These are phyloP conservation scores for Mellilla xanthometata DNA, from an alignment of 2,888 invertebrate species.

Conservation along the genomic window DNA sequence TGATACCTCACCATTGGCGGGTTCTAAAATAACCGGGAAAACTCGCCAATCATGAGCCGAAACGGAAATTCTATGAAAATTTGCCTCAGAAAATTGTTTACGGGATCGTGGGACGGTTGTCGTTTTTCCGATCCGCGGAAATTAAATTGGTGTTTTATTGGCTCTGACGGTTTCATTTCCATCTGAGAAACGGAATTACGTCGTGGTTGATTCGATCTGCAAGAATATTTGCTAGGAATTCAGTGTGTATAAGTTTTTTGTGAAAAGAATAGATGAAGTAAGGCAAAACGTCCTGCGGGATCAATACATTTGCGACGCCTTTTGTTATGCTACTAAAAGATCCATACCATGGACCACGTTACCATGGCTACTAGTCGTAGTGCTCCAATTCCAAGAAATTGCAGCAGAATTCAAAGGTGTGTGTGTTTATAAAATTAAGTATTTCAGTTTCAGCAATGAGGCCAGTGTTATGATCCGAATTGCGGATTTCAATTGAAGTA, in stretches of 20 bases:
- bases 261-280: constrained; percentile 23
- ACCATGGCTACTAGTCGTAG: constrained; percentile 30
- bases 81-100: constrained; percentile 78
- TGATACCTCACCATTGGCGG: constrained; percentile 48
- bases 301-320: constrained; percentile 44
- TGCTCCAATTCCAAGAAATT: not conserved
- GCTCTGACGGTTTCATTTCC: constrained; percentile 46
- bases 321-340: constrained; percentile 39
- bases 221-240: constrained; percentile 23
- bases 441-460: too few species aligned
- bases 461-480: too few species aligned
- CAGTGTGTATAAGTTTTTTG: constrained; percentile 20
- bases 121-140: constrained; percentile 62
- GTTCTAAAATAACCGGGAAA: constrained; percentile 58
- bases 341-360: constrained; percentile 25
- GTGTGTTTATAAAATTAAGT: not conserved
- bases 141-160: constrained; percentile 60
- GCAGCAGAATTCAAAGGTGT: constrained; percentile 3
- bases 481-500: too few species aligned
- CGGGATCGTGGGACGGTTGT: constrained; percentile 56
- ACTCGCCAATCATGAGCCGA: constrained; percentile 50
- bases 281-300: constrained; percentile 31
- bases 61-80: constrained; percentile 74
- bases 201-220: constrained; percentile 22
- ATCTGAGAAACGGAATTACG: constrained; percentile 34